These are phyloP conservation scores for Cotesia chilonis DNA, from an alignment of 1,140 invertebrate genomes.

Conservation along the genomic window DNA sequence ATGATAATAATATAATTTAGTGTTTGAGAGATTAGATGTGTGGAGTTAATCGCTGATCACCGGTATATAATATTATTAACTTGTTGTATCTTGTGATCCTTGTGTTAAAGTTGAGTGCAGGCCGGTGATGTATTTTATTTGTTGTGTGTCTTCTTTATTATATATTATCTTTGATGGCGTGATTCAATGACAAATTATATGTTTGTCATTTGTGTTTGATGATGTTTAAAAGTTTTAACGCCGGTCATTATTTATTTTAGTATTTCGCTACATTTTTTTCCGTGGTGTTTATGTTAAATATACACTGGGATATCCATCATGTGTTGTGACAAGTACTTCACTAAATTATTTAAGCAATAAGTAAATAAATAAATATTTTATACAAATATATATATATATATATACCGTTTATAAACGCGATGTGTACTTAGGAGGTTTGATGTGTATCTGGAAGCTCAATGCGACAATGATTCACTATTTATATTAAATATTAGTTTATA, in stretches of 20 bases:
- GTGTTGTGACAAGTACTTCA: constrained; percentile 19
- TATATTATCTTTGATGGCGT: neutral
- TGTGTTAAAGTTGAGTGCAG: constrained; percentile 9
- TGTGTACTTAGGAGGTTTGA: neutral
- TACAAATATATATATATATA: constrained; percentile 10
- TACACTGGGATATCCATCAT: constrained; percentile 19
- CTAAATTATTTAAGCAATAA: constrained; percentile 12
- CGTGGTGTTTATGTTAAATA: constrained; percentile 20
- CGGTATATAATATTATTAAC: neutral
- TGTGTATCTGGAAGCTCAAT: constrained; percentile 22
- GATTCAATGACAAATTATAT: constrained; percentile 4
- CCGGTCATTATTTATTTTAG: constrained; percentile 2
- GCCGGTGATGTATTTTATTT: neutral
- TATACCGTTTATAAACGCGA: neutral
- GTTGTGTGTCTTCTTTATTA: constrained; percentile 13
- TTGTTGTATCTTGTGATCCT: neutral
- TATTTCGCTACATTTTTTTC: neutral
- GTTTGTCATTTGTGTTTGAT: constrained; percentile 27
- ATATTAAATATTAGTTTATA: constrained; percentile 3
- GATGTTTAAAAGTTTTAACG: constrained; percentile 21
- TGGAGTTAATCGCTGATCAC: constrained; percentile 6
- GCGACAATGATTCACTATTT: neutral
- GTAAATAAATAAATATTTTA: neutral
- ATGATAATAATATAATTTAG: neutral
- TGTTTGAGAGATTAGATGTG: neutral